Conservation (phyloP, 2,113 vertebrate genomes). For the Cephalopholis sonnerati region DNA sequence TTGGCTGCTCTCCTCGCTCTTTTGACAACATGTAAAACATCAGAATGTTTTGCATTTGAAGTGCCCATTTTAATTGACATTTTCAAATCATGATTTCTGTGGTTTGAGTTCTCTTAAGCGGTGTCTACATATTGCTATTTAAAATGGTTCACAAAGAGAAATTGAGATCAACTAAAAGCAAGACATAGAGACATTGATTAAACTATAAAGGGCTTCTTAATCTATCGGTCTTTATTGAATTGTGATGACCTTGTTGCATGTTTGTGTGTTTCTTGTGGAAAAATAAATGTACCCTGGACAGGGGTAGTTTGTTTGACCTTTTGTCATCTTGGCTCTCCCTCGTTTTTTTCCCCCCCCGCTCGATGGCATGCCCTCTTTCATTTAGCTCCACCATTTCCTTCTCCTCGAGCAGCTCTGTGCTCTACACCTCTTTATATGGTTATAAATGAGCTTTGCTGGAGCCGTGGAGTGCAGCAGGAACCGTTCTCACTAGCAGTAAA, state of each 20-base stretch:
- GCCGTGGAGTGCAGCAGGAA: constrained; percentile 50
- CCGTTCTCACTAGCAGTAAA: constrained; percentile 50
- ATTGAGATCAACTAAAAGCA: constrained; percentile 62
- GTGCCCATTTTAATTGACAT: constrained; percentile 65
- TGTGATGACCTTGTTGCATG: constrained; percentile 88
- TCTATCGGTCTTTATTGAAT: constrained; percentile 84
- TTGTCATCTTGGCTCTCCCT: constrained; percentile 52
- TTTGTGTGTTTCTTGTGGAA: constrained; percentile 86
- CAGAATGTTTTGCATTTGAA: constrained; percentile 67
- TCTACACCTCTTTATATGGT: constrained; percentile 53
- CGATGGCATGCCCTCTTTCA: not conserved
- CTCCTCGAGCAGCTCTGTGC: constrained; percentile 30
- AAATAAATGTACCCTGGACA: constrained; percentile 84
- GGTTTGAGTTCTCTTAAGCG: constrained; percentile 58
- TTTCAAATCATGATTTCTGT: constrained; percentile 52
- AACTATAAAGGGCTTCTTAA: constrained; percentile 88
- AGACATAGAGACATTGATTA: constrained; percentile 76
- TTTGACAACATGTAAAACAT: constrained; percentile 57
- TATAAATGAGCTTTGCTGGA: constrained; percentile 59
- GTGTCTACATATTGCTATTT: constrained; percentile 62
- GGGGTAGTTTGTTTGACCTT: constrained; percentile 78
- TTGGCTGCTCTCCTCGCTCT: constrained; percentile 68
- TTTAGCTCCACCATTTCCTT: constrained; percentile 22
- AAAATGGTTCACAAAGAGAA: constrained; percentile 49
- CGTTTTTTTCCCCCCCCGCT: not conserved